These are phyloP conservation scores for Oreochromis grahami DNA, from an alignment of 2,797 vertebrate species.

Conservation along the genomic window DNA sequence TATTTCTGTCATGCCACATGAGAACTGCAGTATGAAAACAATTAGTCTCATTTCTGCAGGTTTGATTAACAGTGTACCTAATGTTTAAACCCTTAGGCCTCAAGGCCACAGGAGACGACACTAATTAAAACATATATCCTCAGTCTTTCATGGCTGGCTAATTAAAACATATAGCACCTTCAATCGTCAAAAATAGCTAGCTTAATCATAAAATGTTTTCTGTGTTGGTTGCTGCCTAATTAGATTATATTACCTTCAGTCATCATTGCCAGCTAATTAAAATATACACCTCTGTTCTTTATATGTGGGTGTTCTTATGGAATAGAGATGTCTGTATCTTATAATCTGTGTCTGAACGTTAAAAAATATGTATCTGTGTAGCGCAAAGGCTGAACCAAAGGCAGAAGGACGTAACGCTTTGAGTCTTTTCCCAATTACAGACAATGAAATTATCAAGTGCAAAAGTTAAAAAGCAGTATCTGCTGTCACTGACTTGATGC, in stretches of 20 bases:
- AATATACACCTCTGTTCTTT: constrained; percentile 41
- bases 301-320: background rate
- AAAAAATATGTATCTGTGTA: background rate
- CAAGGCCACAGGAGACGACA: constrained; percentile 47
- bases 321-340: background rate
- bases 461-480: background rate
- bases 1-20: constrained; percentile 57
- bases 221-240: constrained; percentile 61
- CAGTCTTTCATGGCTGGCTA: constrained; percentile 42
- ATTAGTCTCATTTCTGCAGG: constrained; percentile 70
- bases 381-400: background rate
- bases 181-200: constrained; percentile 60
- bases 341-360: background rate
- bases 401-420: background rate
- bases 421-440: background rate
- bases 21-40: constrained; percentile 59
- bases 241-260: constrained; percentile 57
- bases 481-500: background rate
- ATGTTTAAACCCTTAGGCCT: constrained; percentile 52
- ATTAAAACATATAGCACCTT: constrained; percentile 70
- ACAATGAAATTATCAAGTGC: background rate
- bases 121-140: constrained; percentile 74
- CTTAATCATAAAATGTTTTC: constrained; percentile 53
- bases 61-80: constrained; percentile 70
- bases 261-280: constrained; percentile 57